Percentiles rank a stretch among this genome's conserved stretches.
phyloP scores from a whole-genome alignment of 2,797 vertebrate species.

The Ataeniobius toweri region DNA sequence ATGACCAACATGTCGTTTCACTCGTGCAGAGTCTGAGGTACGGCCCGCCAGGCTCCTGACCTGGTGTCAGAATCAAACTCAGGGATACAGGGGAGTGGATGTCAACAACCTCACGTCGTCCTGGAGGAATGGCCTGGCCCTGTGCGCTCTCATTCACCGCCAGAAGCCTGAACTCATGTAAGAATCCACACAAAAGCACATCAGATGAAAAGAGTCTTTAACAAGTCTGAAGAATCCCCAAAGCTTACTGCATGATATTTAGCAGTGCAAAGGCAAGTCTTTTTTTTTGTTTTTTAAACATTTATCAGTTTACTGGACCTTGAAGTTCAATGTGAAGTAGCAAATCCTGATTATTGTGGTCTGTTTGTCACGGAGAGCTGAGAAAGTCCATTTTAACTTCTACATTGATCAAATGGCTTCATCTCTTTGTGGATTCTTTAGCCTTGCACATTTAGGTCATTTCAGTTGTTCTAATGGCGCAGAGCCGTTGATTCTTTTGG shows the following conservation, averaged over 20 bases:
- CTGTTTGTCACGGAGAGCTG: constrained; percentile 3
- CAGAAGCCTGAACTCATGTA: constrained; percentile 94
- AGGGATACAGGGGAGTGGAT: constrained; percentile 86
- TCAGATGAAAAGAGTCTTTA: background rate
- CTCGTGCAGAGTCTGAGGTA: constrained; percentile 86
- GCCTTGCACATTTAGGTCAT: background rate
- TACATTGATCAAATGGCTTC: constrained; percentile 13
- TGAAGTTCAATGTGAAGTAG: background rate
- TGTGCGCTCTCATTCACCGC: constrained; percentile 93
- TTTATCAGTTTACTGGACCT: background rate
- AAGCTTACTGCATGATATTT: too few species aligned
- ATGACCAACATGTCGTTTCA: background rate
- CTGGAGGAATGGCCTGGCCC: constrained; percentile 91
- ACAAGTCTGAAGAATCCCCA: background rate
- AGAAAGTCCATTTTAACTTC: constrained; percentile 11
- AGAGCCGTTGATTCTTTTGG: constrained; percentile 20
- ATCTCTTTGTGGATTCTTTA: background rate
- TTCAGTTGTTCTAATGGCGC: background rate
- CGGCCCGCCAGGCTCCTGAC: constrained; percentile 88
- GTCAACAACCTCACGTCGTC: constrained; percentile 89
- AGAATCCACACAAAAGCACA: constrained; percentile 47
- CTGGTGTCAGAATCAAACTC: constrained; percentile 95
- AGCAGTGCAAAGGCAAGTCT: background rate
- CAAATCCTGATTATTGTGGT: background rate
- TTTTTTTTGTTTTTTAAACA: background rate